Percentiles rank a stretch among this genome's conserved stretches.
These are phyloP conservation scores for Numenius phaeopus DNA, from an alignment of 2,797 vertebrate species.

Conservation along the genomic window DNA sequence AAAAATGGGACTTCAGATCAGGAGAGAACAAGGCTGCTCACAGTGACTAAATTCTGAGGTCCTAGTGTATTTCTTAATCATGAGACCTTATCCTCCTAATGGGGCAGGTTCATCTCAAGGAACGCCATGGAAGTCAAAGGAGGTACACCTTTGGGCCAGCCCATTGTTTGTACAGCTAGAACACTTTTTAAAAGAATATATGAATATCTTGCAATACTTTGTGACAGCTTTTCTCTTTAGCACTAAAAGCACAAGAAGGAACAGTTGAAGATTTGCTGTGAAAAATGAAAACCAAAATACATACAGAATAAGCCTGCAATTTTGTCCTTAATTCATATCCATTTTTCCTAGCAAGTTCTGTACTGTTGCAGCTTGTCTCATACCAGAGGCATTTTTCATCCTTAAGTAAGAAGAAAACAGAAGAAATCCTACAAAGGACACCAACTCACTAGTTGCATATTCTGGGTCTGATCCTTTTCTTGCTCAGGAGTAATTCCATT, in stretches of 20 bases:
- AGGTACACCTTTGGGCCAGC: neutral
- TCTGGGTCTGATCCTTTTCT: neutral
- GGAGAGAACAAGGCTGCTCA: neutral
- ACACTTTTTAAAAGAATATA: neutral
- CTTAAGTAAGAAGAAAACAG: neutral
- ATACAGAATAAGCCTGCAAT: neutral
- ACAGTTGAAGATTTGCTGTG: neutral
- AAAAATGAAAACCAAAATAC: conserved; percentile 3
- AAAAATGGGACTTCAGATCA: neutral
- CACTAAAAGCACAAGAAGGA: neutral
- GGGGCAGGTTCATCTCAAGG: neutral
- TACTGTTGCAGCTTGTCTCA: neutral
- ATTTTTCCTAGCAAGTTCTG: neutral
- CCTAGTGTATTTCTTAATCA: neutral
- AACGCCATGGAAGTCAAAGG: neutral
- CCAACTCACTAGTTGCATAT: neutral
- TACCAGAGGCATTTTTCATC: neutral
- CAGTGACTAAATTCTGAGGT: neutral
- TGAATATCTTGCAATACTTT: neutral
- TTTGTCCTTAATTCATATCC: neutral
- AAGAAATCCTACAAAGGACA: neutral
- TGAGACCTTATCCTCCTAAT: neutral
- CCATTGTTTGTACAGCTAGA: neutral
- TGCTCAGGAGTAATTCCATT: conserved; percentile 17
- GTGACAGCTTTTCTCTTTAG: neutral